A percentile compares a stretch with the other conserved stretches of the same genome.
Evolutionary conservation across 2,888 invertebrate genomes (phyloP).

Genomic region (Hydroisotoma schaefferi): DNA sequence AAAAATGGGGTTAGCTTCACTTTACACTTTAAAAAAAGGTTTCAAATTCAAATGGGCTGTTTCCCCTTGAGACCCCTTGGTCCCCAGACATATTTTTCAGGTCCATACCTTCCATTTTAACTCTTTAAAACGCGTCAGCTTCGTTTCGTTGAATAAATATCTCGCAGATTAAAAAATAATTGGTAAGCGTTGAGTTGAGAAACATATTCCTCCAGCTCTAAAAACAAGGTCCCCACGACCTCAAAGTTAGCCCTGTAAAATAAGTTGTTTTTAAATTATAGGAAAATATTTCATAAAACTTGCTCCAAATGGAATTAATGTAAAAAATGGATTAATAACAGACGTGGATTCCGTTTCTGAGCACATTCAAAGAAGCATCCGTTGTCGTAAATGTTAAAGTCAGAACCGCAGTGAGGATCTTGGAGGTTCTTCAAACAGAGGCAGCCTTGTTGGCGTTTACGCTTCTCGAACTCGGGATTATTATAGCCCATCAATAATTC

Average conservation of each 20-base stretch:
- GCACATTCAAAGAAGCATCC: conserved; percentile 39
- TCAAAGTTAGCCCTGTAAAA: conserved; percentile 22
- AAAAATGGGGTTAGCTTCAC: no score
- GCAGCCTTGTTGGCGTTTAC: conserved; percentile 27
- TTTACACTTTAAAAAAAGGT: no score
- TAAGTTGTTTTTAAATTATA: not conserved
- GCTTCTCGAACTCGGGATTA: conserved; percentile 27
- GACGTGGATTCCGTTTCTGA: conserved; percentile 31
- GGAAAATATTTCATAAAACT: not conserved
- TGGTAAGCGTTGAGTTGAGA: not conserved
- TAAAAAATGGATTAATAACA: not conserved
- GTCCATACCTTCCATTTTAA: no score
- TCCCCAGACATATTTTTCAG: no score
- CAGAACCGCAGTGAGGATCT: conserved; percentile 36
- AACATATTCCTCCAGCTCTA: not conserved
- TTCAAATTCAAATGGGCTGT: no score
- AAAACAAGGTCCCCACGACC: conserved; percentile 25
- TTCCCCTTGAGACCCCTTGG: no score
- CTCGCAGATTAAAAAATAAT: not conserved
- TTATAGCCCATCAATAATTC: conserved; percentile 26
- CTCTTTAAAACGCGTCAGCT: no score
- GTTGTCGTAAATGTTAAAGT: conserved; percentile 30
- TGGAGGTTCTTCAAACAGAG: conserved; percentile 24
- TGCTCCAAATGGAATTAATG: not conserved
- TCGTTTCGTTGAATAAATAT: not conserved